phyloP scores from a whole-genome alignment of 2,797 vertebrate species.

The Microcaecilia unicolor region DNA sequence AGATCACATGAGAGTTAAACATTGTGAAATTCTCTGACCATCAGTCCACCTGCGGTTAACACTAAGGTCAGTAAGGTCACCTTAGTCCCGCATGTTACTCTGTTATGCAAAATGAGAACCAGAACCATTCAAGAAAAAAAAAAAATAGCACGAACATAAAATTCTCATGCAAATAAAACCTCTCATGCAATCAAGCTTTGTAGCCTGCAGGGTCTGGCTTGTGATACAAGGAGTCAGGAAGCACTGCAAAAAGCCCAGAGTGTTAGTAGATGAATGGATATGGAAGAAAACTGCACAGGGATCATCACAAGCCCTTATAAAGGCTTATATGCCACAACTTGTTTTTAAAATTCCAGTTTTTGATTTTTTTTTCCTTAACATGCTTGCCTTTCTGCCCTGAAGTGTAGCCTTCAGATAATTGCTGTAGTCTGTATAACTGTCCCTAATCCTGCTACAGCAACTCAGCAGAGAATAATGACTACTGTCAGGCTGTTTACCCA shows the following conservation, averaged over 20 bases:
- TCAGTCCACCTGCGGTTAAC: constrained; percentile 23
- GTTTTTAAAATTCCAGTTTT: no score
- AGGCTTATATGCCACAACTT: no score
- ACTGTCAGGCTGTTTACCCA: no score
- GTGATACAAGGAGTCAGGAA: constrained; percentile 35
- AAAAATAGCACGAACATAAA: no score
- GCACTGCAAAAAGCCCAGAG: constrained; percentile 45
- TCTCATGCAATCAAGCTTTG: constrained; percentile 81
- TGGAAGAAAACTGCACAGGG: no score
- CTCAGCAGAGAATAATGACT: no score
- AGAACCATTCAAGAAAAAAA: constrained; percentile 26
- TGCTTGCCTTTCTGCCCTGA: no score
- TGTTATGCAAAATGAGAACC: constrained; percentile 12
- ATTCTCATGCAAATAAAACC: constrained; percentile 65
- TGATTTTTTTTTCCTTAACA: no score
- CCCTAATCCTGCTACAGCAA: no score
- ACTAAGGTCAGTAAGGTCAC: constrained; percentile 20
- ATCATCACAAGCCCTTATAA: no score
- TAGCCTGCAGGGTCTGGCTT: constrained; percentile 27
- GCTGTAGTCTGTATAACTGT: no score
- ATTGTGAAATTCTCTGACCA: constrained; percentile 1
- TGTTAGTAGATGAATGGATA: constrained; percentile 51
- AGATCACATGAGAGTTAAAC: constrained; percentile 9
- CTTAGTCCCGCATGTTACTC: constrained; percentile 25
- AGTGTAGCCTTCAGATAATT: no score